A percentile compares a stretch with the other conserved stretches of the same genome.
Conservation (phyloP, 2,888 invertebrate species). For the Drosophila falleni region DNA sequence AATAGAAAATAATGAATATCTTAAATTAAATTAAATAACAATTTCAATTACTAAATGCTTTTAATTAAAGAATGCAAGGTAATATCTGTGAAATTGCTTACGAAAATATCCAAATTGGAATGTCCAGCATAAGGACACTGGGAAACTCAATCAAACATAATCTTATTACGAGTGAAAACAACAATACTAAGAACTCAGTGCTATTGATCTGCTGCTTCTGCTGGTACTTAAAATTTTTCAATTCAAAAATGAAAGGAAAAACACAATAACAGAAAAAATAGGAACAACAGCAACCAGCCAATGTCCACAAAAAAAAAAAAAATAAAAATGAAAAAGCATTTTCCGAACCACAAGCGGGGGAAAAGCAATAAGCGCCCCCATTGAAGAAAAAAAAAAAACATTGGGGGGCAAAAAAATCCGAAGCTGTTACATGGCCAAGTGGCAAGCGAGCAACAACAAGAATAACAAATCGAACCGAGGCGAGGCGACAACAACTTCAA, state of each 20-base stretch:
- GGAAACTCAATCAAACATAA: slow-evolving; percentile 77
- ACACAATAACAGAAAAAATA: slow-evolving; percentile 41
- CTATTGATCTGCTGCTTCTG: slow-evolving; percentile 24
- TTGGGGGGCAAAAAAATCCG: slow-evolving; percentile 31
- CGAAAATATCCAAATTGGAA: slow-evolving; percentile 16
- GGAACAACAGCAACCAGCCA: slow-evolving; percentile 43
- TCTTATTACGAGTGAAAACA: slow-evolving; percentile 61
- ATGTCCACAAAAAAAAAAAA: slow-evolving; percentile 27
- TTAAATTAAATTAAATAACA: neutral
- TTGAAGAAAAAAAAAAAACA: slow-evolving; percentile 23
- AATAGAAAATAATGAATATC: neutral
- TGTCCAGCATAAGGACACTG: slow-evolving; percentile 8
- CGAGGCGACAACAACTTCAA: slow-evolving; percentile 46
- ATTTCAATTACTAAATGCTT: slow-evolving; percentile 1
- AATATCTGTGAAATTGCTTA: slow-evolving; percentile 16
- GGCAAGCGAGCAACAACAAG: slow-evolving; percentile 34
- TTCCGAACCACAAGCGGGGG: neutral
- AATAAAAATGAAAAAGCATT: slow-evolving; percentile 6
- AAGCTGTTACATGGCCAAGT: slow-evolving; percentile 45
- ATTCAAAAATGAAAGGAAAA: slow-evolving; percentile 36
- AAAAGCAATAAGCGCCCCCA: slow-evolving; percentile 15
- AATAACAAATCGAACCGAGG: slow-evolving; percentile 52
- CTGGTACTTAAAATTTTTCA: slow-evolving; percentile 44
- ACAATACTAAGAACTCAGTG: slow-evolving; percentile 11
- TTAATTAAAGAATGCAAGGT: slow-evolving; percentile 5